phyloP scores from a whole-genome alignment of 2,113 vertebrate genomes.

The Antechinus stuartii region DNA sequence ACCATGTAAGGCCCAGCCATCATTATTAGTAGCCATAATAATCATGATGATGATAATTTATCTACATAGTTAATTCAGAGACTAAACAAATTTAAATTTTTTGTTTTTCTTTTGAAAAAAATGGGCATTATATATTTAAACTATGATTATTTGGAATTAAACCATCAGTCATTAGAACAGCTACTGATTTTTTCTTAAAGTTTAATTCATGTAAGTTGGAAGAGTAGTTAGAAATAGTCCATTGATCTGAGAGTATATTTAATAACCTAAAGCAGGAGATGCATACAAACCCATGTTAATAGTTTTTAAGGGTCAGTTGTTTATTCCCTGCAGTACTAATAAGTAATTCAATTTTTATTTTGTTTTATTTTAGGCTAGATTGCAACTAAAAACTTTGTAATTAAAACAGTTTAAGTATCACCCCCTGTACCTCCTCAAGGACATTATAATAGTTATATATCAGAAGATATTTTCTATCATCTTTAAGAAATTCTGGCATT shows the following conservation, averaged over 20 bases:
- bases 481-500: constrained; percentile 4
- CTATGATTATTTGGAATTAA: constrained; percentile 3
- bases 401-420: constrained; percentile 35
- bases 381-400: constrained; percentile 2
- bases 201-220: not conserved
- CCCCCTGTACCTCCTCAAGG: constrained; percentile 14
- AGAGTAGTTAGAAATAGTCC: constrained; percentile 22
- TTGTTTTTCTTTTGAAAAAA: constrained; percentile 25
- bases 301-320: not conserved
- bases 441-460: not conserved
- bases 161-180: not conserved
- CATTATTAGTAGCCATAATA: not conserved
- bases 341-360: not conserved
- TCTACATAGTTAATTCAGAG: not conserved
- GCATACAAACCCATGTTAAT: not conserved
- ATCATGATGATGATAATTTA: not conserved
- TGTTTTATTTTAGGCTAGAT: constrained; percentile 37
- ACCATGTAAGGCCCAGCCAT: not conserved
- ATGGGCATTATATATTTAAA: constrained; percentile 3
- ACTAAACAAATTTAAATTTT: not conserved
- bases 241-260: constrained; percentile 33
- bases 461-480: not conserved
- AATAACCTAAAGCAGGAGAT: constrained; percentile 10
- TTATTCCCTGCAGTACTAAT: not conserved
- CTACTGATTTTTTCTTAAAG: not conserved